Percentiles rank a stretch among this genome's conserved stretches.
phyloP scores from a whole-genome alignment of 1,140 invertebrate species.

The Hyles vespertilio region DNA sequence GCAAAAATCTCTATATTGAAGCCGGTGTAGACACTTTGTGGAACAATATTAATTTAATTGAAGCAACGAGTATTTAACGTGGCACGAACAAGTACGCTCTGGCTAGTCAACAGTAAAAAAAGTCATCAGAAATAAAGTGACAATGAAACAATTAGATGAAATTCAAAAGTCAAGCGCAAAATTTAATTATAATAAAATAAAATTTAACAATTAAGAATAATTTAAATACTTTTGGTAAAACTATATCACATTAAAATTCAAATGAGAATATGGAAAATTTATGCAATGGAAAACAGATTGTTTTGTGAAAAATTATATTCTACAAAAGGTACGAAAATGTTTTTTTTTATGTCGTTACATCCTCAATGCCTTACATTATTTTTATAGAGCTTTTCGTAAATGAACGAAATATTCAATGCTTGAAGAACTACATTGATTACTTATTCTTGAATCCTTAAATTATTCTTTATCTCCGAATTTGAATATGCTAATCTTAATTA shows the following conservation, averaged over 20 bases:
- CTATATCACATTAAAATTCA: slow-evolving; percentile 10
- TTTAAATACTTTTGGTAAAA: slow-evolving; percentile 9
- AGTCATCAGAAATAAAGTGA: background rate
- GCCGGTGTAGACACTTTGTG: no score
- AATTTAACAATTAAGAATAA: slow-evolving; percentile 44
- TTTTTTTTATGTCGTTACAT: no score
- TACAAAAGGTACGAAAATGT: background rate
- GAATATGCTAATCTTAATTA: no score
- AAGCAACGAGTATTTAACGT: no score
- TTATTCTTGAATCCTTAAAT: no score
- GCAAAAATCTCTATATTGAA: no score
- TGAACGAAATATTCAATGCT: no score
- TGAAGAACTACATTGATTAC: no score
- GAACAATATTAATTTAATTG: no score
- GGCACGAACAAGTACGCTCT: background rate
- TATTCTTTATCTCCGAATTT: no score
- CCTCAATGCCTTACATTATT: no score
- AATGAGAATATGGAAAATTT: slow-evolving; percentile 28
- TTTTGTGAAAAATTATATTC: slow-evolving; percentile 8
- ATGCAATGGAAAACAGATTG: slow-evolving; percentile 8
- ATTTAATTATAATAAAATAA: slow-evolving; percentile 35
- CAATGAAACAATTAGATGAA: slow-evolving; percentile 27
- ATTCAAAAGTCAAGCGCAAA: slow-evolving; percentile 46
- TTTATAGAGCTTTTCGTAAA: no score
- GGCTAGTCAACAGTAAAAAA: background rate